Conservation (phyloP, 2,113 vertebrate genomes). For the Pica pica region DNA sequence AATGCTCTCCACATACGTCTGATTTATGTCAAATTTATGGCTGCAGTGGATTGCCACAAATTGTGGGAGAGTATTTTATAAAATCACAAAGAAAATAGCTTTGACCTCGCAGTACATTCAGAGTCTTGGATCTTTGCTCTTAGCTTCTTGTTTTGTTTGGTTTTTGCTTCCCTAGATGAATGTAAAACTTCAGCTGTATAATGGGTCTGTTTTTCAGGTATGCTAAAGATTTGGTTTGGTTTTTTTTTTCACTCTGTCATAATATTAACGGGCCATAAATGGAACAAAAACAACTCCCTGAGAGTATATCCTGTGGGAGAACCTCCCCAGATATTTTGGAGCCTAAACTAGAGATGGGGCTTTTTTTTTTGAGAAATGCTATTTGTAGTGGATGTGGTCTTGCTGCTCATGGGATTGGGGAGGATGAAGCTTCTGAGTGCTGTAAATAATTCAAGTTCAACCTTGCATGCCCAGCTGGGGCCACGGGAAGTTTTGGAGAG, state of each 20-base stretch:
- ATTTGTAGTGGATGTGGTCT: neutral
- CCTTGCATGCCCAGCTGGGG: neutral
- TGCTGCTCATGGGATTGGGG: neutral
- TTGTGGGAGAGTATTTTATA: neutral
- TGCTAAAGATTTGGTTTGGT: neutral
- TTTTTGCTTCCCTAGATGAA: neutral
- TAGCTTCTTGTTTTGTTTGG: neutral
- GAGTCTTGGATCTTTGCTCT: neutral
- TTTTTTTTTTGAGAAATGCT: neutral
- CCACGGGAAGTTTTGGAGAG: neutral
- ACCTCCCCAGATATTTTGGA: neutral
- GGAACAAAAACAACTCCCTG: neutral
- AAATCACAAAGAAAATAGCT: neutral
- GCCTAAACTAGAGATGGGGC: neutral
- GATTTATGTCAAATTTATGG: slow-evolving; percentile 4
- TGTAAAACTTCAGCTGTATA: neutral
- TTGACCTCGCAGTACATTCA: neutral
- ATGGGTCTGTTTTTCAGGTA: neutral
- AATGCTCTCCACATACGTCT: neutral
- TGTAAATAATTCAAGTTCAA: neutral
- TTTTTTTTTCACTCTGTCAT: neutral
- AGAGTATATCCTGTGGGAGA: neutral
- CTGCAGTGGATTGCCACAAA: neutral
- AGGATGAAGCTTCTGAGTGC: neutral
- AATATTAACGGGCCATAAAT: neutral